Evolutionary conservation across 2,888 invertebrate genomes (phyloP), one percentile per base, ranked within the genome.

Genomic region (Nycteola revayana): DNA sequence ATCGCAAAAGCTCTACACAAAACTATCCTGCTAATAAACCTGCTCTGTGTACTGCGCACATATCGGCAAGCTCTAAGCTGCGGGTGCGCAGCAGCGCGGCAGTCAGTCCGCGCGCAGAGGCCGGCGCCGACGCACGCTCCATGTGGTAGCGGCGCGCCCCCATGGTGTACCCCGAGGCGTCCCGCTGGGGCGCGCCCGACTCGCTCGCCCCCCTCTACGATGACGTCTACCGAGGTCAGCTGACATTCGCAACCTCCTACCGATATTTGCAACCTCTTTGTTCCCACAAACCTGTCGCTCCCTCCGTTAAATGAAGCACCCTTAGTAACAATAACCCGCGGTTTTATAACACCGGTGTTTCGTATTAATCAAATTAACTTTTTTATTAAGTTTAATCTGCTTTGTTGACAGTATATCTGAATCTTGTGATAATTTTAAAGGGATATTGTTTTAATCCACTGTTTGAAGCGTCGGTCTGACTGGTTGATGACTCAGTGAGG

Each of bases 171-270:
- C 91, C 91, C 61, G 91, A 91, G 81, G 87, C 91, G 63, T 72
- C 85, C 77, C 87, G 89, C 72, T 89, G 89, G 88, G 88, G 85
- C 90, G 91, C 85, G 87, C 90, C 90, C 75, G 83, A 89, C 65
- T 89, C 91, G 60, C 90, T 91, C 86, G 89, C 91, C 65, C 91
- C 91, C 75, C 90, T 91, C 77, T 92, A 91, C 88, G 91, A 91
- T 74, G 91, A 91, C 85, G 90, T 91, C 70, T 91, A 91, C 79
- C 79, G 91, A 87, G 92, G 92, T 92, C 87, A 90, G 90, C 82
- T 76, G 75, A 73, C 67, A 67, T 66, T 72, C 39, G 61, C 57
- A 59, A 60, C 55, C 60, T 60, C 56, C 60, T 14, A 21, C 7
- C 21, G 21, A 21, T n/a, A 49, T n/a, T n/a, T n/a, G n/a, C n/a